Conservation (phyloP, 2,888 invertebrate genomes). For the Luffia ferchaultella region DNA sequence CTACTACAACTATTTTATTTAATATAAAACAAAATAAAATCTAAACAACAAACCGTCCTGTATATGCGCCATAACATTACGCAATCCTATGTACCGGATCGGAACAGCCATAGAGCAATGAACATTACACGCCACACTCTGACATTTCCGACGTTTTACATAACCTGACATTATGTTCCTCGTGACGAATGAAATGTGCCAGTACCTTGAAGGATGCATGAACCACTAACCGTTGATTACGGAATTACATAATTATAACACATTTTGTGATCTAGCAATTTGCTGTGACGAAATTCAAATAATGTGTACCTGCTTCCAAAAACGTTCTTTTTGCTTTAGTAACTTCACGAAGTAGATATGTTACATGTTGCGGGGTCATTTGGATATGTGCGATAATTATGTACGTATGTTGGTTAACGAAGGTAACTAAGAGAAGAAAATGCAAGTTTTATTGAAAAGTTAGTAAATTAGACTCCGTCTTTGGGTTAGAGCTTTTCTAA, state of each 20-base stretch:
- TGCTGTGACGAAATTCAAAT: neutral
- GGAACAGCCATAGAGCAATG: neutral
- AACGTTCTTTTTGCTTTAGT: too few species aligned
- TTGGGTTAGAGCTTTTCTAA: too few species aligned
- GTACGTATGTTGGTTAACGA: too few species aligned
- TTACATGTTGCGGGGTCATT: too few species aligned
- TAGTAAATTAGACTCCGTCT: too few species aligned
- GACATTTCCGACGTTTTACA: conserved; percentile 42
- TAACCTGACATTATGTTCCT: conserved; percentile 34
- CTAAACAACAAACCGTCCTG: neutral
- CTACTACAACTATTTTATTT: neutral
- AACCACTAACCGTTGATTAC: conserved; percentile 1
- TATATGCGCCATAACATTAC: neutral
- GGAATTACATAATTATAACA: neutral
- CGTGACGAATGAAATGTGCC: conserved; percentile 26
- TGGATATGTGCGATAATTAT: too few species aligned
- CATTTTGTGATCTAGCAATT: neutral
- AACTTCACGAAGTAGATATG: too few species aligned
- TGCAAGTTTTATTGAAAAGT: too few species aligned
- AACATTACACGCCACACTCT: conserved; percentile 16
- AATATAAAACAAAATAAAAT: neutral
- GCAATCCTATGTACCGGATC: neutral
- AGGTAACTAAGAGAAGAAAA: too few species aligned
- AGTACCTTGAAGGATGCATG: conserved; percentile 25
- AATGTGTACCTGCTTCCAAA: too few species aligned